A percentile compares a stretch with the other conserved stretches of the same genome.
Evolutionary conservation across 2,113 vertebrate genomes (phyloP).

Genomic region (Zosterops pallidus): DNA sequence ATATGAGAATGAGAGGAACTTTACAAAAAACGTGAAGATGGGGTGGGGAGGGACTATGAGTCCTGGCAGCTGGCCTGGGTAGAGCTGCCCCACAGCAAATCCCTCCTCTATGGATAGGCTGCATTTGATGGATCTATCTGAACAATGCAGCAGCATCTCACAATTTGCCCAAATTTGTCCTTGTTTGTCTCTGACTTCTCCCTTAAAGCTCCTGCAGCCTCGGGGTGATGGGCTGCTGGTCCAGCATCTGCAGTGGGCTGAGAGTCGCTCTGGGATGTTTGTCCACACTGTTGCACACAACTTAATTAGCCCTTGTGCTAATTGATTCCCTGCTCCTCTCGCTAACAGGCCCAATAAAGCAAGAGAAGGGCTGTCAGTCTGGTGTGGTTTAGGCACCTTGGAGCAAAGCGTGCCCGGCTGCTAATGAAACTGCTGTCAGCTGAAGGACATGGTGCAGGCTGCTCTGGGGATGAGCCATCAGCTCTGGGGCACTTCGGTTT

Average conservation of each 20-base stretch:
- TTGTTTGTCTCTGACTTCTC: not conserved
- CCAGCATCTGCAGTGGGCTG: not conserved
- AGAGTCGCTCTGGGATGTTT: not conserved
- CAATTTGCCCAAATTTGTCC: not conserved
- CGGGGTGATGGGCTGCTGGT: not conserved
- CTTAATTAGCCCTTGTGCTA: not conserved
- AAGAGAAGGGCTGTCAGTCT: not conserved
- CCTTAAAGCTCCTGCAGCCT: not conserved
- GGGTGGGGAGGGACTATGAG: not conserved
- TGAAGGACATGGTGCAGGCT: not conserved
- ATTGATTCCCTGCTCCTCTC: not conserved
- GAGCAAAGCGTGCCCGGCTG: not conserved
- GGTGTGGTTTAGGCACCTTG: not conserved
- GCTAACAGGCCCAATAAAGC: not conserved
- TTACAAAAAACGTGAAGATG: not conserved
- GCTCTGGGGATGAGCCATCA: not conserved
- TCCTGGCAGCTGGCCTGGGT: not conserved
- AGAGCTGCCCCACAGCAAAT: not conserved
- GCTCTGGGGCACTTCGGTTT: not conserved
- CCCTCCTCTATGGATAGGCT: rapidly evolving
- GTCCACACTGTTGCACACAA: not conserved
- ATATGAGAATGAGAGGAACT: not conserved
- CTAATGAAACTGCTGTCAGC: not conserved
- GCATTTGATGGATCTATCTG: not conserved
- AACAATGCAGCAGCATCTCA: not conserved